Percentiles rank a stretch among this genome's conserved stretches.
phyloP scores from a whole-genome alignment of 2,888 invertebrate genomes.

The Nephrotoma guestfalica region DNA sequence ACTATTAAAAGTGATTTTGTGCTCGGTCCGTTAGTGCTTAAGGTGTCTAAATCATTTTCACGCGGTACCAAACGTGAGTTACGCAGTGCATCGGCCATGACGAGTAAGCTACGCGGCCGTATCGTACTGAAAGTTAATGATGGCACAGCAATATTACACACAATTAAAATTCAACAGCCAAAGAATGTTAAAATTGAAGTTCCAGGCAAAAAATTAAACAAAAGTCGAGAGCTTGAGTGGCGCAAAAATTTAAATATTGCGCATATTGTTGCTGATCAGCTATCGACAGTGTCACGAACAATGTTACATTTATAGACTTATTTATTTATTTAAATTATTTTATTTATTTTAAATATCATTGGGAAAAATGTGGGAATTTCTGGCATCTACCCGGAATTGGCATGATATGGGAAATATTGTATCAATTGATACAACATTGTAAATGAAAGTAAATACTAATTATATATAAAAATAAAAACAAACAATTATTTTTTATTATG shows the following conservation, averaged over 20 bases:
- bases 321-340: not conserved
- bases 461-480: not conserved
- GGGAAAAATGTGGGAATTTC: not conserved
- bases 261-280: slow-evolving; percentile 66
- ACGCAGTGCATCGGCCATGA: slow-evolving; percentile 75
- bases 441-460: not conserved
- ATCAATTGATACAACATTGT: not conserved
- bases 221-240: slow-evolving; percentile 73
- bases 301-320: slow-evolving; percentile 17
- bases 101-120: slow-evolving; percentile 73
- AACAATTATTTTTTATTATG: not conserved
- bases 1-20: slow-evolving; percentile 71
- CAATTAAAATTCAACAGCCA: slow-evolving; percentile 72
- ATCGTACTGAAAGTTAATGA: slow-evolving; percentile 61
- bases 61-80: slow-evolving; percentile 65
- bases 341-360: not conserved
- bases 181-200: slow-evolving; percentile 81
- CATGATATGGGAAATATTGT: not conserved
- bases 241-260: slow-evolving; percentile 70
- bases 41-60: slow-evolving; percentile 48
- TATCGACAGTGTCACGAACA: slow-evolving; percentile 37
- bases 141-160: slow-evolving; percentile 68
- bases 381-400: not conserved
- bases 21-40: slow-evolving; percentile 61
- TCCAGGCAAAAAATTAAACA: slow-evolving; percentile 63